Percentiles rank a stretch among this genome's conserved stretches.
phyloP scores from a whole-genome alignment of 2,113 vertebrate genomes.

The Saccopteryx bilineata region DNA sequence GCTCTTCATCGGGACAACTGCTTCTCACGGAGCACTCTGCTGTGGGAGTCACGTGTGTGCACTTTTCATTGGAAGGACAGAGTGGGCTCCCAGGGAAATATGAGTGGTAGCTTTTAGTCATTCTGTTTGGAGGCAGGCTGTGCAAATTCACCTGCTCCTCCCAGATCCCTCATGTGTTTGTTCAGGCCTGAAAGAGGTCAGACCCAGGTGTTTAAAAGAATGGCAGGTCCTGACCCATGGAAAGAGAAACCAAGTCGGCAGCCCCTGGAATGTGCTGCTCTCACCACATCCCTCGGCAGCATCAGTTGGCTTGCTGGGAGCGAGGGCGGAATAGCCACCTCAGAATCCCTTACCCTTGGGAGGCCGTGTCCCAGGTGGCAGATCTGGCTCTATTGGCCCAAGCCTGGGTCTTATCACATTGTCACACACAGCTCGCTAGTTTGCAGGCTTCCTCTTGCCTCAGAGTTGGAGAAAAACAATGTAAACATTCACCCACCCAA shows the following conservation, averaged over 20 bases:
- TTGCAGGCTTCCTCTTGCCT: background rate
- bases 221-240: constrained; percentile 43
- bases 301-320: background rate
- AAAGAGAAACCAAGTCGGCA: constrained; percentile 50
- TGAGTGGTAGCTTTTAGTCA: constrained; percentile 37
- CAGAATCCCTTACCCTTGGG: background rate
- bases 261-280: constrained; percentile 27
- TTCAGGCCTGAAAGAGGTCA: constrained; percentile 73
- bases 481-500: background rate
- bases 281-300: background rate
- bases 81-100: constrained; percentile 15
- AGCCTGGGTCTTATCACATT: background rate
- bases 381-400: background rate
- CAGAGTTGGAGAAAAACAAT: background rate
- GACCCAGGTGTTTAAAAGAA: constrained; percentile 69
- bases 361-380: background rate
- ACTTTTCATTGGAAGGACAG: background rate
- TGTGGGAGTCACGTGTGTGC: background rate
- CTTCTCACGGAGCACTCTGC: background rate
- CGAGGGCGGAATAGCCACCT: background rate
- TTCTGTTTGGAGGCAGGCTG: constrained; percentile 51
- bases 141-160: constrained; percentile 60
- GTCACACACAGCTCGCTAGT: background rate
- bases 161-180: constrained; percentile 59
- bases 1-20: background rate